Evolutionary conservation across 2,797 vertebrate genomes (phyloP).

Genomic region (Sarcoramphus papa): DNA sequence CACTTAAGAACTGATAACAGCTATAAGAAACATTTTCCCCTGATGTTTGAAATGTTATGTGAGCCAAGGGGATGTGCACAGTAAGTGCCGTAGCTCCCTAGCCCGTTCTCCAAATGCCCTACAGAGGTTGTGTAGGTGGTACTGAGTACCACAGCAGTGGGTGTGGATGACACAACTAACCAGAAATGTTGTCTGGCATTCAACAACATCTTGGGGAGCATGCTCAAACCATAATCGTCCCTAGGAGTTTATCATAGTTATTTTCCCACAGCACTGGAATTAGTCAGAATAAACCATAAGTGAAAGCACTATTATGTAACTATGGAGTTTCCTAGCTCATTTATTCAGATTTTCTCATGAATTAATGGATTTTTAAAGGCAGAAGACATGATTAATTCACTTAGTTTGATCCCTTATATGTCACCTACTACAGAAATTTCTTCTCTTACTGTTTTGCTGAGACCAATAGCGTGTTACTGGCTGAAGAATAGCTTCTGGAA

Average conservation of each 20-base stretch:
- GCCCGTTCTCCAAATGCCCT: not conserved
- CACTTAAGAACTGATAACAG: not conserved
- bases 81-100: not conserved
- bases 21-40: not conserved
- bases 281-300: not conserved
- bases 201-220: fast-evolving
- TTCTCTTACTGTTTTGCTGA: not conserved
- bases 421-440: not conserved
- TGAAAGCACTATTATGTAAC: not conserved
- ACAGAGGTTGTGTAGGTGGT: not conserved
- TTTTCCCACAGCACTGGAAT: not conserved
- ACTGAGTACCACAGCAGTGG: not conserved
- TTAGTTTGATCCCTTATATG: not conserved
- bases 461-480: not conserved
- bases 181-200: not conserved
- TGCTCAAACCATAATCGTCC: not conserved
- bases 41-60: not conserved
- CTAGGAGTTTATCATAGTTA: not conserved
- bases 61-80: not conserved
- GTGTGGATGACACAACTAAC: not conserved
- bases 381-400: not conserved
- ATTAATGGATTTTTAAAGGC: not conserved
- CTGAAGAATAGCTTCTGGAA: not conserved
- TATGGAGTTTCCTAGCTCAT: not conserved
- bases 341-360: not conserved